A percentile compares a stretch with the other conserved stretches of the same genome.
Conservation (phyloP, 2,888 invertebrate genomes). For the Tenthredo amoena region DNA sequence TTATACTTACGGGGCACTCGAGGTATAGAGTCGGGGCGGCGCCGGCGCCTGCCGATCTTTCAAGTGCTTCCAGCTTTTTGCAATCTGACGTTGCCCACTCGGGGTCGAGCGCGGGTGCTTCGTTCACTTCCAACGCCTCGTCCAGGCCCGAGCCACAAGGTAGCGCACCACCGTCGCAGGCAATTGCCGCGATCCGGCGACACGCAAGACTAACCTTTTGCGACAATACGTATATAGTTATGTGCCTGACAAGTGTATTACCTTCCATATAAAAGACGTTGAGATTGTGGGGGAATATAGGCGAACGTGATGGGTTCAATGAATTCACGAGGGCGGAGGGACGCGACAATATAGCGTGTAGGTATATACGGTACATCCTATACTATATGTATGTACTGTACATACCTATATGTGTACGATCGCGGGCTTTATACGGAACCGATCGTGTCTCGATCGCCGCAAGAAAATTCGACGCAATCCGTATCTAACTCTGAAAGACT, state of each 20-base stretch:
- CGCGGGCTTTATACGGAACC: too few relatives aligned
- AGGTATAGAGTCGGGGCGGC: neutral
- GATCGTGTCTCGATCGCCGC: too few relatives aligned
- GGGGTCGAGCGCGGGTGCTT: constrained; percentile 26
- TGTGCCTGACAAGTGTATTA: too few relatives aligned
- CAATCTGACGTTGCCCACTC: constrained; percentile 27
- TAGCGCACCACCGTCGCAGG: neutral
- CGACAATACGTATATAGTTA: neutral
- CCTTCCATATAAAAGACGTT: too few relatives aligned
- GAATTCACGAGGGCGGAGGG: too few relatives aligned
- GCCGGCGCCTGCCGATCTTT: constrained; percentile 31
- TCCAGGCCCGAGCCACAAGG: neutral
- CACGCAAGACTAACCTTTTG: neutral
- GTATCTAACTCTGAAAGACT: neutral
- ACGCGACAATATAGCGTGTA: too few relatives aligned
- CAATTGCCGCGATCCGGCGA: neutral
- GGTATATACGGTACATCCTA: too few relatives aligned
- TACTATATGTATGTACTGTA: too few relatives aligned
- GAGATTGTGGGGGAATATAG: neutral
- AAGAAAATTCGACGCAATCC: too few relatives aligned
- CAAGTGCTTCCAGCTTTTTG: constrained; percentile 22
- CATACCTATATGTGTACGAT: too few relatives aligned
- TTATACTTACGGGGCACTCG: neutral
- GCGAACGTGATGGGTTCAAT: neutral
- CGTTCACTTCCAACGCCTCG: neutral